Evolutionary conservation across 2,888 invertebrate species (phyloP), one percentile per base, ranked within the genome.

Genomic region (Calephelis perditalis): DNA sequence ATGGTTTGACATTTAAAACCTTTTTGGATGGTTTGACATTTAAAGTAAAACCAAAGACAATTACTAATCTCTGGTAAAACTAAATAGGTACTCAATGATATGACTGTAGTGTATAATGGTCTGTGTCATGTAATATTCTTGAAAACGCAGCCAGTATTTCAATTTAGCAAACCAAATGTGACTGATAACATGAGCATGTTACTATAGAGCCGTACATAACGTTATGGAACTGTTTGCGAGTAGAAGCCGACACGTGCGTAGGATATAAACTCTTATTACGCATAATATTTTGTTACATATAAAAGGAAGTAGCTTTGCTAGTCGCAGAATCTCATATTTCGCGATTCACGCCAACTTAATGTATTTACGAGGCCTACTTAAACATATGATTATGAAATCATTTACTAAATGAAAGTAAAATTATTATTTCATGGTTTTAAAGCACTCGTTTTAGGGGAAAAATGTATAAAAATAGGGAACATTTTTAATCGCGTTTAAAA

Each of bases 241-340:
- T 61, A 37, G 58, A 35, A 61, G 59, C 45, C 59, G 62, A 45
- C 59, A 52, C 55, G 60, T 54, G 61, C 43, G 57, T 57, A 56
- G 56, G 59, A 43, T 58, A 66, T 62, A 64, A 66, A 66, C 61
- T 64, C 43, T 60, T 58, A 65, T 65, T 62, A 66, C 62, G 61
- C 52, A 59, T 58, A 58, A 57, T 54, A 59, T 59, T 59, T 64
- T 60, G 44, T 62, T 66, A 63, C 56, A 26, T 62, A 64, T 56
- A 54, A 59, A 58, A 40, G 57, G 62, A 61, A 65, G 58, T 61
- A 64, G 62, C 60, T 63, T 62, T 56, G 59, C 58, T 61, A 59
- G 60, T 65, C 62, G 64, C 59, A 59, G 62, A 58, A 67, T 63
- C 64, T 61, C 62, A 62, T 57, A 63, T 64, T 65, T 66, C 62